A percentile compares a stretch with the other conserved stretches of the same genome.
phyloP scores from a whole-genome alignment of 2,888 invertebrate species.

The Noctua comes region DNA sequence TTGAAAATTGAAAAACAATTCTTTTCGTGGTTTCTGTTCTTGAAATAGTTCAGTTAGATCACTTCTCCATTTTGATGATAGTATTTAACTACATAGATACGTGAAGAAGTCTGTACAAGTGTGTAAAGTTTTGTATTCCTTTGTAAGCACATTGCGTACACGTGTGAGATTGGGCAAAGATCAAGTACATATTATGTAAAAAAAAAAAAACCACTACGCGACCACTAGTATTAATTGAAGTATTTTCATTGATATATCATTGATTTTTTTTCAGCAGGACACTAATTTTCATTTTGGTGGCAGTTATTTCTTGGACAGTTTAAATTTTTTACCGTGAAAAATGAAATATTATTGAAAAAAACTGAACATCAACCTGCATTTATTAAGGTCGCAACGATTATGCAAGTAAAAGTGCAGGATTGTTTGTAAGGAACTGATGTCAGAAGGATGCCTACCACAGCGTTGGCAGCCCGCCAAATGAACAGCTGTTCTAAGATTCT shows the following conservation, averaged over 20 bases:
- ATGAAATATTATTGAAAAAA: neutral
- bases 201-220: neutral
- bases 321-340: neutral
- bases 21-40: neutral
- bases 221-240: too few relatives aligned
- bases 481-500: conserved; percentile 34
- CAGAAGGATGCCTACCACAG: conserved; percentile 18
- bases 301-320: neutral
- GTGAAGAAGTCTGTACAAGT: neutral
- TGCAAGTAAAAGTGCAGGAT: neutral
- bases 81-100: neutral
- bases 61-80: neutral
- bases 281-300: neutral
- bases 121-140: neutral
- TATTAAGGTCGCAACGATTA: neutral
- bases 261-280: neutral
- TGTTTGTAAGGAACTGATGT: conserved; percentile 2
- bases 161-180: neutral
- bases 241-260: too few relatives aligned
- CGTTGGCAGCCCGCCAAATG: conserved; percentile 28
- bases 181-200: neutral
- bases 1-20: neutral
- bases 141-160: neutral
- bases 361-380: neutral
- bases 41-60: neutral